Evolutionary conservation across 2,888 invertebrate genomes (phyloP).

Genomic region (Phengaris alcon): DNA sequence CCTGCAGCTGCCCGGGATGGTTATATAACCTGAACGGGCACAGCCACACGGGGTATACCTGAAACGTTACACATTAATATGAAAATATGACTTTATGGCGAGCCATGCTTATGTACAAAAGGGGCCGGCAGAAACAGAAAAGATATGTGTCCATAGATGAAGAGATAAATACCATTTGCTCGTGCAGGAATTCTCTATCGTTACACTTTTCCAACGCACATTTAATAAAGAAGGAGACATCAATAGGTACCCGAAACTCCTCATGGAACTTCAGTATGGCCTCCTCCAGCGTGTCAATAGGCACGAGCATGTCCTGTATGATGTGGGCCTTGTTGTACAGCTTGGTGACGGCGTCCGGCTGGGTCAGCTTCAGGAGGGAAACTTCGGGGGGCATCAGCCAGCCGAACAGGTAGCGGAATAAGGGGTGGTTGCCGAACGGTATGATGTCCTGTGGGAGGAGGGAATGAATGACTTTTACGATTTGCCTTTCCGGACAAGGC

Average conservation of each 20-base stretch:
- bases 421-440: constrained; percentile 87
- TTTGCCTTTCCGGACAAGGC: too few relatives aligned
- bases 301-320: constrained; percentile 90
- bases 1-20: constrained; percentile 85
- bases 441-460: constrained; percentile 83
- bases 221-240: too few relatives aligned
- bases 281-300: constrained; percentile 79
- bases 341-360: constrained; percentile 82
- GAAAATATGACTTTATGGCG: too few relatives aligned
- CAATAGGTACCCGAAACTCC: constrained; percentile 77
- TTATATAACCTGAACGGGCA: constrained; percentile 87
- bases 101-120: too few relatives aligned
- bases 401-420: constrained; percentile 86
- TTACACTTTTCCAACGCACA: too few relatives aligned
- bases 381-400: constrained; percentile 93
- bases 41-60: constrained; percentile 91
- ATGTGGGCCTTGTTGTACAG: constrained; percentile 88
- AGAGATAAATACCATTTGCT: too few relatives aligned
- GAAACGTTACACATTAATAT: constrained; percentile 36
- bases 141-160: too few relatives aligned
- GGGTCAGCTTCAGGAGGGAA: constrained; percentile 87
- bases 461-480: neutral
- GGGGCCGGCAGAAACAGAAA: too few relatives aligned
- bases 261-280: constrained; percentile 83
- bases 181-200: too few relatives aligned